Percentiles rank a stretch among this genome's conserved stretches.
Conservation (phyloP, 2,797 vertebrate species). For the Tamandua tetradactyla region DNA sequence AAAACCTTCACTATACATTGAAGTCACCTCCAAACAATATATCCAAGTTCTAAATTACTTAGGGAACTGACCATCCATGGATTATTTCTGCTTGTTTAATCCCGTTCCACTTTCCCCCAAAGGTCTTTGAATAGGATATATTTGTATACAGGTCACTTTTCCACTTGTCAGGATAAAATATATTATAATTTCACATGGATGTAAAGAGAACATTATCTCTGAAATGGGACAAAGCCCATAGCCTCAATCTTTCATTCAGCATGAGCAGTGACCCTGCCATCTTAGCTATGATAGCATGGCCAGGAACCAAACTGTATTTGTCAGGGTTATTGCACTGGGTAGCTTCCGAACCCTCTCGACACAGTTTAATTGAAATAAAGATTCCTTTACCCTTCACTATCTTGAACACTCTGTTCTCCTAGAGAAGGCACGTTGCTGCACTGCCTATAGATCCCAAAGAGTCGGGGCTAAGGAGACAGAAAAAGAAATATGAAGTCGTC, state of each 20-base stretch:
- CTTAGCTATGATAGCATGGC: neutral
- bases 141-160: constrained; percentile 37
- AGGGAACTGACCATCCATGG: neutral
- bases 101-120: neutral
- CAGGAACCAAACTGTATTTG: constrained; percentile 60
- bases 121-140: constrained; percentile 41
- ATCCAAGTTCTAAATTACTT: constrained; percentile 8
- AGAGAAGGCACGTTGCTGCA: constrained; percentile 12
- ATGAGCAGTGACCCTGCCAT: constrained; percentile 27
- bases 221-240: constrained; percentile 16
- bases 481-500: neutral
- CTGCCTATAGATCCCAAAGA: neutral
- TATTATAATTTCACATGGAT: constrained; percentile 53
- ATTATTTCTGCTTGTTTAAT: constrained; percentile 14
- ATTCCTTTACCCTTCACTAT: constrained; percentile 32
- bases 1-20: neutral
- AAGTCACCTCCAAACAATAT: neutral
- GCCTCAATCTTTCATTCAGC: constrained; percentile 56
- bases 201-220: constrained; percentile 63
- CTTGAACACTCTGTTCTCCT: constrained; percentile 28
- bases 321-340: constrained; percentile 51
- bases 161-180: neutral
- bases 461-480: neutral
- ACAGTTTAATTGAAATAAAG: constrained; percentile 69
- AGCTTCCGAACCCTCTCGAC: constrained; percentile 63